Base-by-base conservation (phyloP, 2,113 vertebrate genomes). In the Camelus bactrianus region DNA sequence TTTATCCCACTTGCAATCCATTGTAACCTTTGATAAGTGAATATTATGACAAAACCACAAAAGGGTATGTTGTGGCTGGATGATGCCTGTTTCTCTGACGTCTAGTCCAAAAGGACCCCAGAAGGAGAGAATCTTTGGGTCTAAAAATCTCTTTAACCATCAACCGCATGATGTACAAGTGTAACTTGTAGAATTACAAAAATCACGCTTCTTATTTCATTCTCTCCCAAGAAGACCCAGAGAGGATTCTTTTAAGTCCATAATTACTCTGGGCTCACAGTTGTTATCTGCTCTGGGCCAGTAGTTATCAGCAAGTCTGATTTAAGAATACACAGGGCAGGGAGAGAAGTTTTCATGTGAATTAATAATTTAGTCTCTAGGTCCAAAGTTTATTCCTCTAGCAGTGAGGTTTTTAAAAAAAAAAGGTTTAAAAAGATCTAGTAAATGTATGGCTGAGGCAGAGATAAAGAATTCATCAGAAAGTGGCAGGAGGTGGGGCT, bases 111-210 rank as follows among this genome's bases (percentile, higher is more conserved):
- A 50, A 72, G 6, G 70, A 67, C 60, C 60, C 77, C 32, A 75
- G 64, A 56, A 62, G 80, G 67, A 86, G 75, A 85, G 8, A 58
- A 13, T 64, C 11, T 14, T 7, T 2, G 42, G n/a, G 50, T 32
- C 52, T 52, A 30, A 65, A 79, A 82, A 46, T 46, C 15, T 90
- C 80, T 92, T 50, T 56, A 93, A 62, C 32, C 20, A 69, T 73
- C 42, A 95, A 46, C 15, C 20, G 20, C 26, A 67, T 7, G 20
- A 87, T 6, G 42, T 32, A 48, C 76, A 62, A 83, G 8, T n/a
- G 2, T 83, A 73, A 85, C 38, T 60, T 72, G 24, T 77, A 46
- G 81, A 92, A 60, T 80, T 77, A 80, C 89, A 79, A 77, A 92
- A 69, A 26, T 48, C 64, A 48, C 6, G 11, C 69, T 82, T 48